Base-by-base conservation (phyloP, 2,113 vertebrate genomes). In the Copsychus sechellarum region DNA sequence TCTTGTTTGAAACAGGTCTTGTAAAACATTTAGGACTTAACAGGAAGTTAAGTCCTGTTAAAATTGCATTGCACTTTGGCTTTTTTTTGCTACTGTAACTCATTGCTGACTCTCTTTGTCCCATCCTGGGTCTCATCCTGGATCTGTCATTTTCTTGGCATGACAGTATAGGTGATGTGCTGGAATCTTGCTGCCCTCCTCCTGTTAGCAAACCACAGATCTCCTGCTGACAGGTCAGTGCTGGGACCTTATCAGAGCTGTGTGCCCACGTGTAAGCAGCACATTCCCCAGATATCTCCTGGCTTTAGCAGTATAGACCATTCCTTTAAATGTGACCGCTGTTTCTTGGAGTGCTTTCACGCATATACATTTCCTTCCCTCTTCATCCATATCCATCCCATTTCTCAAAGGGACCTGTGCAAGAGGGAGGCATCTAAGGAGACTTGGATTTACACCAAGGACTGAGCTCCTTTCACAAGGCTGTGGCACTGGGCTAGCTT, bases 341-440 rank as follows among this genome's bases (percentile, higher is more conserved):
- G 6, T 53, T 84, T 78, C 48, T 83, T 62, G n/a, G 60, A 48
- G 31, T 67, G 23, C 18, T 79, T 90, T 85, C 50, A 53, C 1
- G n/a, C 5, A 11, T 4, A 1, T 6, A 4, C 0, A 0, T 61
- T 89, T 79, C 28, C 45, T 87, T 64, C 53, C 22, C 48, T 3
- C 47, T 81, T 82, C n/a, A 57, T 56, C 17, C 31, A 19, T 64
- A 47, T 17, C 19, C 16, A 45, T 54, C 18, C 10, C 78, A 51
- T 77, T 85, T 87, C 43, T 79, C 5, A 56, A n/a, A 77, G 24
- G 13, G 42, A 40, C 43, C 13, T 40, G 7, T 64, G 31, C 23
- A 34, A 81, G 38, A 83, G n/a, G 18, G 5, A 62, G 18, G 11
- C 36, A 62, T 26, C 33, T 74, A 24, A 86, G 12, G 31, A 81